Base-by-base conservation (phyloP, 2,888 invertebrate genomes). In the Blastobasis lacticolella region DNA sequence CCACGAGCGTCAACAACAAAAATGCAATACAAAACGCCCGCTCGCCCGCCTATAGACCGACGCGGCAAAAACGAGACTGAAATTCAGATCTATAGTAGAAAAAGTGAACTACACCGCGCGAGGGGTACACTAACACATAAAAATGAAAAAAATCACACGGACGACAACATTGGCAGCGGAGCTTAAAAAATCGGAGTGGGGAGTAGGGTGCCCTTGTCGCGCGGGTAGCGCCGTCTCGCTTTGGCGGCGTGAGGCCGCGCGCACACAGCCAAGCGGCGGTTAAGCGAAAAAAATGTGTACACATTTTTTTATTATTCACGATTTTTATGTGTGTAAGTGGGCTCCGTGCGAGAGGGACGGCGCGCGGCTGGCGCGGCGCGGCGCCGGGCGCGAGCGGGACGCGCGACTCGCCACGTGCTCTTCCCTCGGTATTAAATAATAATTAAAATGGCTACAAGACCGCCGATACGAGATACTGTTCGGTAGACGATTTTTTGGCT, bases 11-110 rank as follows among this genome's bases (percentile, higher is more conserved):
- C 77, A 59, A 66, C 65, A 67, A 80, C 78, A 81, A 80, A 77
- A 81, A 81, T 84, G 80, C 82, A 78, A 75, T 80, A 83, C 70
- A 82, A 82, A 82, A 81, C 73, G 71, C 77, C 72, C 81, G 81
- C 69, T 81, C 81, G 79, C 76, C 81, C 87, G 86, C 85, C 87
- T 87, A 81, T 81, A 87, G 85, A 85, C 79, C 78, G 75, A 83
- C 88, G 86, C 88, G 88, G 88, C 88, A 88, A 88, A 88, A 88
- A 87, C 88, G 80, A 87, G 86, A 89, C 89, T 88, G 88, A 88
- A 87, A 77, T 86, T 87, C 87, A 86, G 87, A 88, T 88, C 88
- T 88, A 88, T 88, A 88, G 88, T 89, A 89, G 88, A 89, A 89
- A 89, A 89, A 89, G 88, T 84, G 82, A 87, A 88, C 88, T 86